Evolutionary conservation across 2,113 vertebrate genomes (phyloP).

Genomic region (Lynx canadensis): DNA sequence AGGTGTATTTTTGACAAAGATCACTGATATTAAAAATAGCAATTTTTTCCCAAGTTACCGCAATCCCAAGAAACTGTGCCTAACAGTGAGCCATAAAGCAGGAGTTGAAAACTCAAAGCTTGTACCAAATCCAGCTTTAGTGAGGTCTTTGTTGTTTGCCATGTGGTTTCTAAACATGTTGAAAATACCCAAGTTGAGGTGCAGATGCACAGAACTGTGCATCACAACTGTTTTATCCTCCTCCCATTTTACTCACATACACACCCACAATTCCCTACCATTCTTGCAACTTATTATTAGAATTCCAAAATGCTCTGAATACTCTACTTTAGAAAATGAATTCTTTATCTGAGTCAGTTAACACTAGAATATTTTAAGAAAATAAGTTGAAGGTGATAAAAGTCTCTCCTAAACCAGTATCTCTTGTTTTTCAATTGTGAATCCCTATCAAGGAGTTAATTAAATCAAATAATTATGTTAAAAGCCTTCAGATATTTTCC

Average conservation of each 20-base stretch:
- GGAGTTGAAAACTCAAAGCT: neutral
- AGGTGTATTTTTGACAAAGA: neutral
- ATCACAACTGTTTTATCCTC: neutral
- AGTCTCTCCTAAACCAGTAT: neutral
- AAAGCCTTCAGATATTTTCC: neutral
- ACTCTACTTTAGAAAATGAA: neutral
- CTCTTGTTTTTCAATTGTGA: neutral
- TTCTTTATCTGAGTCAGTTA: neutral
- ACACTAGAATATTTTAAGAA: slow-evolving; percentile 19
- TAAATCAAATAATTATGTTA: neutral
- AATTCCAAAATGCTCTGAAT: neutral
- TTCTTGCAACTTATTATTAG: neutral
- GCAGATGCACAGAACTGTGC: neutral
- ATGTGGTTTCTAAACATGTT: neutral
- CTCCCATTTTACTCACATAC: neutral
- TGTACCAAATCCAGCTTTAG: neutral
- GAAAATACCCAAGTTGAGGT: neutral
- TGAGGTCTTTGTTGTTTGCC: neutral
- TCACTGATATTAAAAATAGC: neutral
- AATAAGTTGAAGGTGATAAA: neutral
- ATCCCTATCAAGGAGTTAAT: neutral
- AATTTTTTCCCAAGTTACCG: neutral
- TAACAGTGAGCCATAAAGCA: neutral
- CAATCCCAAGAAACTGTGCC: slow-evolving; percentile 22
- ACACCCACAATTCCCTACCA: neutral